Evolutionary conservation across 2,113 vertebrate genomes (phyloP), one percentile per base, ranked within the genome.

Genomic region (Cheilinus undulatus): DNA sequence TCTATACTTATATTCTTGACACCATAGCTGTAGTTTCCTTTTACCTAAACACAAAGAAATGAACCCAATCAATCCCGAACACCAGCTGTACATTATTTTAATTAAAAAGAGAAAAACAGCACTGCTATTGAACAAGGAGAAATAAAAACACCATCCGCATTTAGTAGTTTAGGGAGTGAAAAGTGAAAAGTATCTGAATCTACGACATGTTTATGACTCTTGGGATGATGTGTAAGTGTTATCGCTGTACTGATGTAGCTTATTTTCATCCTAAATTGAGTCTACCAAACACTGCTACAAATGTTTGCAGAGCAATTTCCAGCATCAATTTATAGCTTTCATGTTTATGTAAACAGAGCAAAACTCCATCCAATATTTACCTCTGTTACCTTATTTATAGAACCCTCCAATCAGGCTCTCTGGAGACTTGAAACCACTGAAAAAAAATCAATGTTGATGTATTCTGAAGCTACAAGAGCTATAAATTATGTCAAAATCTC

Each of bases 341-440:
- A 19, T 12, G 34, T 22, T 15, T 17, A 42, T 15, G 49, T 48
- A 72, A 40, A 69, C 22, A n/a, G 11, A 38, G 14, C 27, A 61
- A 30, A 14, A 40, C 30, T 30, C 51, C 5, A 52, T 32, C 24
- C 19, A 53, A 7, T 51, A 23, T 48, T 53, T 62, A 26, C 28
- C 22, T 42, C 1, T 36, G 23, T 56, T 61, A 12, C 15, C 7
- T 66, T 42, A 73, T 74, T 74, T 65, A 65, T 42, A 48, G 49
- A 15, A 17, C 36, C 17, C 52, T 15, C 20, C 51, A 51, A 57
- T 65, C 26, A 34, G 22, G 9, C 50, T 42, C 34, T 45, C 30
- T 14, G 13, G n/a, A 27, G 48, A 69, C 32, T n/a, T 24, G 7
- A 3, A 26, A 46, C 15, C 20, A 19, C 32, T n/a, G 54, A 22